Evolutionary conservation across 1,140 invertebrate genomes (phyloP).

Genomic region (Papilio aristodemus): DNA sequence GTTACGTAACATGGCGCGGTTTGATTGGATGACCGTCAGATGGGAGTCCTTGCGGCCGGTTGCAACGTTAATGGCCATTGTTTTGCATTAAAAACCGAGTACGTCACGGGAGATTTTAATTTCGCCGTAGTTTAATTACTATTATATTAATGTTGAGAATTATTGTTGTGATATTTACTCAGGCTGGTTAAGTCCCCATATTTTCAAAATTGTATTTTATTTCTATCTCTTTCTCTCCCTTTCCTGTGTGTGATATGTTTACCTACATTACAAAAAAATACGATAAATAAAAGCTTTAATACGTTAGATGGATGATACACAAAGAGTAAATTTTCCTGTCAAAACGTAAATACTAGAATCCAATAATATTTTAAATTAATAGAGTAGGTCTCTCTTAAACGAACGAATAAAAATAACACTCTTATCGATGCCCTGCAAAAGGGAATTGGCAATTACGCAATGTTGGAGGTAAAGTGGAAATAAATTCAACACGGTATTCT

Average conservation of each 20-base stretch:
- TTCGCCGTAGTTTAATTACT: slow-evolving; percentile 10
- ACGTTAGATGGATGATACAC: no score
- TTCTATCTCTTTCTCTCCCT: not conserved
- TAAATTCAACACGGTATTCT: slow-evolving; percentile 29
- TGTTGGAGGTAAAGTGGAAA: slow-evolving; percentile 21
- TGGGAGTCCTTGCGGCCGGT: slow-evolving; percentile 38
- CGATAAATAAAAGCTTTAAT: no score
- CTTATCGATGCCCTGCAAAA: slow-evolving; percentile 17
- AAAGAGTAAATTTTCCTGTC: no score
- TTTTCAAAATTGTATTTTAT: not conserved
- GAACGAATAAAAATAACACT: not conserved
- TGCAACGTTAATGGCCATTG: slow-evolving; percentile 33
- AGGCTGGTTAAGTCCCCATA: not conserved
- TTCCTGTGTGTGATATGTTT: not conserved
- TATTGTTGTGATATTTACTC: not conserved
- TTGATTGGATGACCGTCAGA: slow-evolving; percentile 42
- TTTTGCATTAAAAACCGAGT: slow-evolving; percentile 42
- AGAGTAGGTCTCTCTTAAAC: not conserved
- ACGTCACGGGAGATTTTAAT: slow-evolving; percentile 30
- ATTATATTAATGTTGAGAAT: not conserved
- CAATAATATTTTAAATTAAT: no score
- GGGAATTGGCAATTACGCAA: slow-evolving; percentile 27
- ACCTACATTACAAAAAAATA: no score
- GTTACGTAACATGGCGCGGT: slow-evolving; percentile 46
- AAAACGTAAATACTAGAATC: no score